phyloP scores from a whole-genome alignment of 2,113 vertebrate genomes.

The Panthera leo region DNA sequence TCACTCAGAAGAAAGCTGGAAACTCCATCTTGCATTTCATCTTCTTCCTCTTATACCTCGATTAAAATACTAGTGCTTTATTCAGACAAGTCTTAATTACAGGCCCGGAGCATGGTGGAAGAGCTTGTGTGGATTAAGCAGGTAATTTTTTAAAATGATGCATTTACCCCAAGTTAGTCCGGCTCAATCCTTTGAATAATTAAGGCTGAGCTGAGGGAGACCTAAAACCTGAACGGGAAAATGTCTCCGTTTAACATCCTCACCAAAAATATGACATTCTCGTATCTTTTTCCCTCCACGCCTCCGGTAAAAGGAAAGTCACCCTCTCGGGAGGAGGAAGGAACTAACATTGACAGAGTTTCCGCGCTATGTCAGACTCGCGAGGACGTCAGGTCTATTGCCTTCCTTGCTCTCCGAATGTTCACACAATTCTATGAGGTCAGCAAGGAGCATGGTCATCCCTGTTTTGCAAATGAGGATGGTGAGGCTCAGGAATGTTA shows the following conservation, averaged over 20 bases:
- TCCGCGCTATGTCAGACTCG: not conserved
- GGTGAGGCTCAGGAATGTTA: not conserved
- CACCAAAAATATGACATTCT: slow-evolving; percentile 51
- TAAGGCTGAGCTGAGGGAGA: slow-evolving; percentile 39
- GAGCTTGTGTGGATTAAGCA: slow-evolving; percentile 33
- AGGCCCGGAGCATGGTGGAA: slow-evolving; percentile 47
- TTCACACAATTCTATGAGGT: not conserved
- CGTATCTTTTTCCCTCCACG: not conserved
- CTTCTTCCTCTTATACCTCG: slow-evolving; percentile 38
- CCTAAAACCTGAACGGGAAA: not conserved
- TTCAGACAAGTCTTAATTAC: slow-evolving; percentile 72
- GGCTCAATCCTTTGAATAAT: slow-evolving; percentile 53
- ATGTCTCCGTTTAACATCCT: slow-evolving; percentile 49
- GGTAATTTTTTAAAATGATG: slow-evolving; percentile 54
- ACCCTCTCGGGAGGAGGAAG: not conserved
- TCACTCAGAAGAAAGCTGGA: slow-evolving; percentile 48
- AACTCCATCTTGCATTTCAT: slow-evolving; percentile 52
- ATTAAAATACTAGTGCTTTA: slow-evolving; percentile 66
- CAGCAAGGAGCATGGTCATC: not conserved
- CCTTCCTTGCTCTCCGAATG: not conserved
- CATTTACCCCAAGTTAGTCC: slow-evolving; percentile 38
- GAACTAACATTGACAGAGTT: not conserved
- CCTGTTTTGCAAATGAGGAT: not conserved
- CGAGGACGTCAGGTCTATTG: fast-evolving
- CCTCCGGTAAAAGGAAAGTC: not conserved